Conservation (phyloP, 2,113 vertebrate genomes). For the Uria aalge region DNA sequence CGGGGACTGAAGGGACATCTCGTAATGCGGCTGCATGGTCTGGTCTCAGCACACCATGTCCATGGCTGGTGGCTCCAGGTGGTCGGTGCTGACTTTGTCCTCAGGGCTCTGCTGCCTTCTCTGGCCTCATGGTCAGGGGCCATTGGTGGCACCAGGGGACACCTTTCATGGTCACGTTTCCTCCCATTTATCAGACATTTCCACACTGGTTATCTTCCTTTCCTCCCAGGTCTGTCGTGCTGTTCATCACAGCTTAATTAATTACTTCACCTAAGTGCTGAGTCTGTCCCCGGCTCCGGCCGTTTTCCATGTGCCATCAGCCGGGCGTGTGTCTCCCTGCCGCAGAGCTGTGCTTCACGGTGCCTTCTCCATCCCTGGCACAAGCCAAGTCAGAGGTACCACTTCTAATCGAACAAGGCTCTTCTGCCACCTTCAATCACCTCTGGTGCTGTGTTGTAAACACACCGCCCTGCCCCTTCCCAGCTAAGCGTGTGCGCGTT, state of each 20-base stretch:
- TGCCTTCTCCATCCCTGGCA: fast-evolving
- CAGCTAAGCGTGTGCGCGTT: fast-evolving
- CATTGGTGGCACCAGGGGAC: neutral
- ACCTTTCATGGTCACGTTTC: neutral
- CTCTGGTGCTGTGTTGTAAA: too few relatives aligned
- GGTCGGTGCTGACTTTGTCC: neutral
- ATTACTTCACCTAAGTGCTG: neutral
- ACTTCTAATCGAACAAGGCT: neutral
- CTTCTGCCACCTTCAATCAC: neutral
- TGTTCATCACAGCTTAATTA: neutral
- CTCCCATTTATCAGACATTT: neutral
- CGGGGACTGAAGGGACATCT: neutral
- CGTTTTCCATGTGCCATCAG: fast-evolving
- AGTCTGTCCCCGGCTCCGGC: neutral
- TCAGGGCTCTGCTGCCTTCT: neutral
- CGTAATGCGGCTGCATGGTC: fast-evolving
- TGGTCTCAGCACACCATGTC: fast-evolving
- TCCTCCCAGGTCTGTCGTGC: neutral
- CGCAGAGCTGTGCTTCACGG: neutral
- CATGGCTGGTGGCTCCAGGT: neutral
- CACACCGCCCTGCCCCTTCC: neutral
- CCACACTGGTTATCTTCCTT: neutral
- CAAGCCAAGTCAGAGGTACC: neutral
- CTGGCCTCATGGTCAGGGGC: neutral
- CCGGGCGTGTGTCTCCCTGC: fast-evolving